phyloP scores from a whole-genome alignment of 2,797 vertebrate genomes.

The Dromococcyx pavoninus region DNA sequence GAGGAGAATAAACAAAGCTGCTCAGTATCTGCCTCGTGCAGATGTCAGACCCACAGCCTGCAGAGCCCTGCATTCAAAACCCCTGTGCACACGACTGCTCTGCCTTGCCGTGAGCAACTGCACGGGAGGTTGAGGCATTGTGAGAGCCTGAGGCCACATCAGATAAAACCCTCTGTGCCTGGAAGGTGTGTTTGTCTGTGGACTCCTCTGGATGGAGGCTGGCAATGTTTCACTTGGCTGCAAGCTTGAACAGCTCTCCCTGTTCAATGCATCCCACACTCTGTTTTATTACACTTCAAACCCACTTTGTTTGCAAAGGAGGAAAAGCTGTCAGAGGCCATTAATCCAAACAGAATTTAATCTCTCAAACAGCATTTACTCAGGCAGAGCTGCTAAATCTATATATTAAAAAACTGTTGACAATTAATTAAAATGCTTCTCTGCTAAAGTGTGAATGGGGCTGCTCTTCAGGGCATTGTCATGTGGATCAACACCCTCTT shows the following conservation, averaged over 20 bases:
- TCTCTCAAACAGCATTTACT: constrained; percentile 64
- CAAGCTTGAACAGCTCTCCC: constrained; percentile 32
- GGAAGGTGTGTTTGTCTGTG: neutral
- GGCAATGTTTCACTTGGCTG: neutral
- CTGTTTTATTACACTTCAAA: constrained; percentile 67
- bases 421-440: constrained; percentile 66
- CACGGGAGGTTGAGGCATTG: neutral
- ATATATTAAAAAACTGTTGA: constrained; percentile 63
- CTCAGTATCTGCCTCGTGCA: neutral
- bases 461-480: neutral
- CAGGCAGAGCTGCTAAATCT: constrained; percentile 57
- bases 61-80: neutral
- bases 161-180: neutral
- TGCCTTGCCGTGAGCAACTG: neutral
- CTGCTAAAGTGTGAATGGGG: neutral
- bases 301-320: constrained; percentile 69
- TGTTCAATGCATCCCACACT: constrained; percentile 43
- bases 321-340: constrained; percentile 70
- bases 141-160: neutral
- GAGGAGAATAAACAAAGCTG: neutral
- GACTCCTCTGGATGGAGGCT: neutral
- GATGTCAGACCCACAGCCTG: neutral
- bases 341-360: constrained; percentile 71
- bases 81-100: rapidly evolving
- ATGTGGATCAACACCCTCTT: neutral